Conservation (phyloP, 2,113 vertebrate species). For the Protomyctophum bolini region DNA sequence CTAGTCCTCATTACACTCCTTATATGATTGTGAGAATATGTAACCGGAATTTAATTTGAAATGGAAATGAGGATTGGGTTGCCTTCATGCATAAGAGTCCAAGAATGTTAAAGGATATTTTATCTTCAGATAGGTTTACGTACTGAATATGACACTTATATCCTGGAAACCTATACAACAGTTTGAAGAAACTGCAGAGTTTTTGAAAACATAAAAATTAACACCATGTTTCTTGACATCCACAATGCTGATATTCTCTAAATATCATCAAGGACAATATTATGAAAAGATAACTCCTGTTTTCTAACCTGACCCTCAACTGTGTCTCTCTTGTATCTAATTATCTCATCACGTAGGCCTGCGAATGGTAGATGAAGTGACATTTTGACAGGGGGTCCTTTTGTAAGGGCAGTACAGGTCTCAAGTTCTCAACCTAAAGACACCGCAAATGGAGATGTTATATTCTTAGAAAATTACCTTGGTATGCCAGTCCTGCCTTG, state of each 20-base stretch:
- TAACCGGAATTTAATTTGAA: not conserved
- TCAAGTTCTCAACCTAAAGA: not conserved
- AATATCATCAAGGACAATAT: not conserved
- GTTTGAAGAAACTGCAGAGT: slow-evolving; percentile 3
- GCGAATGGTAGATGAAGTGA: slow-evolving; percentile 13
- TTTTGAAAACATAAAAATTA: slow-evolving; percentile 16
- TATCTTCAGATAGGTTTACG: slow-evolving; percentile 35
- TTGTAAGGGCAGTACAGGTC: not conserved
- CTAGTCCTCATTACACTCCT: slow-evolving; percentile 24
- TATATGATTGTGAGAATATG: slow-evolving; percentile 23
- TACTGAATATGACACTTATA: slow-evolving; percentile 30
- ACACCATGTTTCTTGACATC: slow-evolving; percentile 9
- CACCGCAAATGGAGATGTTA: not conserved
- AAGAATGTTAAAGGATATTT: slow-evolving; percentile 3
- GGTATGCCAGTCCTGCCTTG: slow-evolving; percentile 32
- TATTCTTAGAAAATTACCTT: slow-evolving; percentile 3
- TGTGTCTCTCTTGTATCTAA: slow-evolving; percentile 4
- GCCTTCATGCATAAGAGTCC: slow-evolving; percentile 12
- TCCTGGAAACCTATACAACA: no score
- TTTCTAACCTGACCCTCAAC: slow-evolving; percentile 6
- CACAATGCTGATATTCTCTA: slow-evolving; percentile 15
- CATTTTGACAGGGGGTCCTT: slow-evolving; percentile 10
- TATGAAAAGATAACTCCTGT: slow-evolving; percentile 10
- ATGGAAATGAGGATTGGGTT: slow-evolving; percentile 2
- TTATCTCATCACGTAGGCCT: not conserved